Evolutionary conservation across 2,888 invertebrate genomes (phyloP), one percentile per base, ranked within the genome.

Genomic region (Heteromurus nitidus): DNA sequence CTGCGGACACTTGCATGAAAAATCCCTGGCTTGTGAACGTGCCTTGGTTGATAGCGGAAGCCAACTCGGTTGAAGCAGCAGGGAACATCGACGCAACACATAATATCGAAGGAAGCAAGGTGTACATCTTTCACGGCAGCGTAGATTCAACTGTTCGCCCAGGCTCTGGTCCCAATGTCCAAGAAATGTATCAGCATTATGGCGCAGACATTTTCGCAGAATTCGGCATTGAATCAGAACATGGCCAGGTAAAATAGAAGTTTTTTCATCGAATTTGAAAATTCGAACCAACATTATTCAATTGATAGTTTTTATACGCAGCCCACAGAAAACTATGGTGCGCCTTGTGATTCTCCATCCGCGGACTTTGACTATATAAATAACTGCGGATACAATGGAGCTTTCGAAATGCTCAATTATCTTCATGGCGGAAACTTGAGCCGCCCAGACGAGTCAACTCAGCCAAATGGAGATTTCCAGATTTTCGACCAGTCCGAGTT

Each of bases 121-220:
- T 89, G 3, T 89, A 86, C 82, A 87, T 89, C 60, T 89, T 88
- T 77, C 87, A 88, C 72, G 89, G 89, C 13, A 86, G 83, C 5
- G 42, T 80, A 7, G 89, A 89, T 79, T 80, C 88, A 0, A 87
- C 88, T 2, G 89, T 89, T 0, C 83, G 85, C 28, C 83, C 82
- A 22, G 70, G 81, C n/a, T 85, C 86, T 3, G 85, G 86, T 9
- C 36, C 7, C 67, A 84, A 84, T 60, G 80, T 85, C 1, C 42
- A 82, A 30, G 55, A 80, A 65, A 68, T 87, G 75, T 87, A 87
- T 44, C 22, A 64, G 0, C 73, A 85, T 62, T 87, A 73, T 31
- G 86, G 84, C 7, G 87, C 85, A 2, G 26, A 70, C 2, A 58
- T 85, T 13, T 26, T 53, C 7, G 77, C 85, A 11, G 81, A 80